Conservation (phyloP, 2,888 invertebrate species). For the Hesperia comma region DNA sequence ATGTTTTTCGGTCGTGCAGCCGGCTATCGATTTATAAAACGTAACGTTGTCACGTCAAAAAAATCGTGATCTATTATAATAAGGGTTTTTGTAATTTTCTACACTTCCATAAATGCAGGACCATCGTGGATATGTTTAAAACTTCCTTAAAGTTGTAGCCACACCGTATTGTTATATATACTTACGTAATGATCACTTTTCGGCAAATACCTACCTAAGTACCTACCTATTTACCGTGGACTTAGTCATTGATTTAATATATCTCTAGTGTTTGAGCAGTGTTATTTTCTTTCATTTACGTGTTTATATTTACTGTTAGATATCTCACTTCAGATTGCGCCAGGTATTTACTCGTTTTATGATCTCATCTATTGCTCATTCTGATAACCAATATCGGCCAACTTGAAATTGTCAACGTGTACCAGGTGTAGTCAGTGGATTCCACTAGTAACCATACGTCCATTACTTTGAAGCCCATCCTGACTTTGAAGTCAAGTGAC, state of each 20-base stretch:
- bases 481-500: too few relatives aligned
- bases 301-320: slow-evolving; percentile 53
- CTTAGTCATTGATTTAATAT: slow-evolving; percentile 5
- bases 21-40: too few relatives aligned
- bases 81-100: too few relatives aligned
- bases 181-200: neutral
- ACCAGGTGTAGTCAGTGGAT: neutral
- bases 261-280: slow-evolving; percentile 37
- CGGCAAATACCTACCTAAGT: neutral
- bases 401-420: slow-evolving; percentile 28
- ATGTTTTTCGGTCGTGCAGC: too few relatives aligned
- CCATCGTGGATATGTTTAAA: too few relatives aligned
- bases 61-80: too few relatives aligned
- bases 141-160: too few relatives aligned
- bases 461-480: too few relatives aligned
- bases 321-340: slow-evolving; percentile 51
- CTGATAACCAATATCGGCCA: slow-evolving; percentile 41
- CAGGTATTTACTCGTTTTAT: slow-evolving; percentile 58
- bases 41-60: too few relatives aligned
- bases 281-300: slow-evolving; percentile 48
- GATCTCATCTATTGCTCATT: slow-evolving; percentile 80
- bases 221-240: neutral
- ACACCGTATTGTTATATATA: neutral
- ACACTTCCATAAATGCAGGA: too few relatives aligned
- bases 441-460: too few relatives aligned